phyloP scores from a whole-genome alignment of 2,797 vertebrate species.

The Aeoliscus strigatus region DNA sequence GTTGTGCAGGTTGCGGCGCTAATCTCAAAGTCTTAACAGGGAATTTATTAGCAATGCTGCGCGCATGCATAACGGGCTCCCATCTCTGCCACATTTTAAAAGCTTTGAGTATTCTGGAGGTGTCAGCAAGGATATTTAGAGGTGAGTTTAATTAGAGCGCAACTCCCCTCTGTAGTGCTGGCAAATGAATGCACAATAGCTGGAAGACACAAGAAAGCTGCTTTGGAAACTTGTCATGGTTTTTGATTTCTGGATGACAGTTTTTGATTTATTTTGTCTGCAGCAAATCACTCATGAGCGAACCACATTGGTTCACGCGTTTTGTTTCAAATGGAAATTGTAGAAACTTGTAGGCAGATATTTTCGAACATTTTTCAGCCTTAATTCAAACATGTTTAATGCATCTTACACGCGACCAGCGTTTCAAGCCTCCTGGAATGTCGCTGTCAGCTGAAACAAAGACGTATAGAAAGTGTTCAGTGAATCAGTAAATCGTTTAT shows the following conservation, averaged over 20 bases:
- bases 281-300: slow-evolving; percentile 38
- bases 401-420: not conserved
- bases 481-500: too few species aligned
- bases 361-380: too few species aligned
- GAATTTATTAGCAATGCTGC: slow-evolving; percentile 64
- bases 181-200: slow-evolving; percentile 69
- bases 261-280: slow-evolving; percentile 37
- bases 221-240: slow-evolving; percentile 62
- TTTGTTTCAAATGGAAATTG: too few species aligned
- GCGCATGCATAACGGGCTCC: slow-evolving; percentile 63
- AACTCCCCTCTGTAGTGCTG: slow-evolving; percentile 60
- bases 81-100: slow-evolving; percentile 55
- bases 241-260: slow-evolving; percentile 47
- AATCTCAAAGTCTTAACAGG: slow-evolving; percentile 70
- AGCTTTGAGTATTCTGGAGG: slow-evolving; percentile 68
- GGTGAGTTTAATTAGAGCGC: slow-evolving; percentile 75
- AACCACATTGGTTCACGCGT: slow-evolving; percentile 30
- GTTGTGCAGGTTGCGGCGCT: slow-evolving; percentile 59
- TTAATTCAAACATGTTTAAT: too few species aligned
- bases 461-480: too few species aligned
- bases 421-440: too few species aligned
- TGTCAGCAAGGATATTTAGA: slow-evolving; percentile 72
- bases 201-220: slow-evolving; percentile 59
- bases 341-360: too few species aligned
- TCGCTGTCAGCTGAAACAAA: not conserved